Conservation (phyloP, 2,888 invertebrate species). For the Folsomia candida region DNA sequence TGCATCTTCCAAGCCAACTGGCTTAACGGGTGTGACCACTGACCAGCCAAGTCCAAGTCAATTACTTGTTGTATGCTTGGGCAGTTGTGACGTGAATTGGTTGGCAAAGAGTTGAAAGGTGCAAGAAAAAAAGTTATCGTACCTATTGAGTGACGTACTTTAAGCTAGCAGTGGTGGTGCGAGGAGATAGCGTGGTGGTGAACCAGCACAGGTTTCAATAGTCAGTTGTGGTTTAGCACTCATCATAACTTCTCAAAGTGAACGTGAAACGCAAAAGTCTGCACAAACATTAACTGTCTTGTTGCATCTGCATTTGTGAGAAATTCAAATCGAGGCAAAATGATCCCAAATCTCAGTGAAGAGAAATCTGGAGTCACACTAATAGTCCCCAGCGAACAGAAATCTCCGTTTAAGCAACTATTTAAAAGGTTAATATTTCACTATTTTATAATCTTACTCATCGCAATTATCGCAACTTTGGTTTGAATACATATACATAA, state of each 20-base stretch:
- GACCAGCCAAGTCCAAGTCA: background rate
- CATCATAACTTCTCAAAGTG: no score
- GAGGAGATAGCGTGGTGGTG: background rate
- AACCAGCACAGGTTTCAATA: background rate
- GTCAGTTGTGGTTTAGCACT: background rate
- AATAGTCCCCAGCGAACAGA: conserved; percentile 42
- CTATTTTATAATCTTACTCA: background rate
- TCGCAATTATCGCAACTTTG: no score
- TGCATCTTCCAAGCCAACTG: no score
- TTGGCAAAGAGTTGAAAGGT: background rate
- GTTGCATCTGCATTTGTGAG: background rate
- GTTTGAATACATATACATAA: background rate
- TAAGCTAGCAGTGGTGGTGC: background rate
- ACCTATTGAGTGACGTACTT: background rate
- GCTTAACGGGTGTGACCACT: background rate
- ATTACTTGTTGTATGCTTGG: background rate
- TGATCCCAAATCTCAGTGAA: conserved; percentile 46
- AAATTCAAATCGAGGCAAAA: conserved; percentile 7
- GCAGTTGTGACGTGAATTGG: background rate
- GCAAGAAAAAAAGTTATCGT: background rate
- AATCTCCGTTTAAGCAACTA: conserved; percentile 48
- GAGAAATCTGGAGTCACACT: conserved; percentile 48
- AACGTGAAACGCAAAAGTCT: background rate
- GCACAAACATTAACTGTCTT: conserved; percentile 8
- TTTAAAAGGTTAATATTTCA: conserved; percentile 47